Percentiles rank a stretch among this genome's conserved stretches.
Evolutionary conservation across 2,113 vertebrate genomes (phyloP).

Genomic region (Synodontis membranacea): DNA sequence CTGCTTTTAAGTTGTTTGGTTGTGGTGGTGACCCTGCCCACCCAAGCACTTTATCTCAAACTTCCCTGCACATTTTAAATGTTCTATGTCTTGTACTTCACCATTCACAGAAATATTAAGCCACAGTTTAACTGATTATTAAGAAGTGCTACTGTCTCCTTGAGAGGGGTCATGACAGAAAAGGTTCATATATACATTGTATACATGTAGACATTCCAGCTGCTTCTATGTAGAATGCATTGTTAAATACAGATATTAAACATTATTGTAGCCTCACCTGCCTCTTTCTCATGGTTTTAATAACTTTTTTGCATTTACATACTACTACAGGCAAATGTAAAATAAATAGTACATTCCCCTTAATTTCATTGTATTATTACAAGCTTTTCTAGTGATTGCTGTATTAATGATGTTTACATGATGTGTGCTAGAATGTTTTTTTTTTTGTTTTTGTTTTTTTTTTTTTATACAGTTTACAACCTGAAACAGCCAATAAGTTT

Average conservation of each 20-base stretch:
- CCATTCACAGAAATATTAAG: constrained; percentile 54
- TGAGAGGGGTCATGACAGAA: constrained; percentile 54
- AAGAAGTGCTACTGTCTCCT: constrained; percentile 54
- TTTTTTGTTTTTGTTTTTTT: too few relatives aligned
- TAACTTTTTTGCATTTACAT: constrained; percentile 54
- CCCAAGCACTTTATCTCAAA: constrained; percentile 10
- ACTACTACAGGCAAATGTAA: constrained; percentile 51
- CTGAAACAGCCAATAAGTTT: too few relatives aligned
- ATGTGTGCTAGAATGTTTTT: too few relatives aligned
- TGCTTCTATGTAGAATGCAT: constrained; percentile 50
- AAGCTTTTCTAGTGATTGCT: too few relatives aligned
- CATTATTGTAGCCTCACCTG: constrained; percentile 40
- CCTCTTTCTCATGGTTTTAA: constrained; percentile 47
- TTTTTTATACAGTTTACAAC: too few relatives aligned
- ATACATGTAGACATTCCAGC: constrained; percentile 54
- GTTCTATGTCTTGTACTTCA: background rate
- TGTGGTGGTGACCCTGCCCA: background rate
- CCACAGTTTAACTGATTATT: constrained; percentile 59
- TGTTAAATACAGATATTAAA: constrained; percentile 55
- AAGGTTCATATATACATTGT: background rate
- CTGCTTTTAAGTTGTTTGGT: constrained; percentile 11
- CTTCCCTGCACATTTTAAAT: background rate
- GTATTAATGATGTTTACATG: too few relatives aligned
- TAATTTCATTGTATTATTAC: too few relatives aligned
- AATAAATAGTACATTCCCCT: too few relatives aligned